Evolutionary conservation across 1,140 invertebrate species (phyloP).

Genomic region (Oryctes rhinoceros): DNA sequence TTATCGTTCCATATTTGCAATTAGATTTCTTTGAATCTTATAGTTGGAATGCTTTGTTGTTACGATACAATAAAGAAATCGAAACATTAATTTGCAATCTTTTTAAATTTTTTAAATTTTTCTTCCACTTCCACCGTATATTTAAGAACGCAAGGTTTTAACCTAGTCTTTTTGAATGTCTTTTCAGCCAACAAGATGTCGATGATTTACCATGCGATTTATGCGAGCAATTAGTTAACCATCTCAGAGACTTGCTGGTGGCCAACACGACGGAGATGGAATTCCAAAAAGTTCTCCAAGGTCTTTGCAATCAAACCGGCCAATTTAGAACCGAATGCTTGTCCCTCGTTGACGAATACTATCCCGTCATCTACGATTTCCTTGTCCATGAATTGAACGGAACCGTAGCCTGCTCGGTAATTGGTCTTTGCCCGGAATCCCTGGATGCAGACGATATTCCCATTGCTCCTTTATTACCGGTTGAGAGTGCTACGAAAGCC

Average conservation of each 20-base stretch:
- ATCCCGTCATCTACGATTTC: conserved; percentile 75
- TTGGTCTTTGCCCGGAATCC: conserved; percentile 72
- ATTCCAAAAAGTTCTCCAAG: conserved; percentile 79
- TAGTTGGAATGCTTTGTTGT: too few relatives aligned
- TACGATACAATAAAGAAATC: too few relatives aligned
- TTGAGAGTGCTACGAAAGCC: conserved; percentile 59
- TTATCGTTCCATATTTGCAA: too few relatives aligned
- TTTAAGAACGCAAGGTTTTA: too few relatives aligned
- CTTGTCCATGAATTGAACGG: conserved; percentile 75
- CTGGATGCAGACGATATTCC: conserved; percentile 58
- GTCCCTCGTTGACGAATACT: conserved; percentile 80
- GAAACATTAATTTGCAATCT: too few relatives aligned
- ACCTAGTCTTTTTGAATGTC: not conserved
- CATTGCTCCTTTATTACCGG: conserved; percentile 66
- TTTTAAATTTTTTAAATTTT: too few relatives aligned
- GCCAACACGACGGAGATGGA: conserved; percentile 87
- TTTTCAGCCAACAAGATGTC: conserved; percentile 36
- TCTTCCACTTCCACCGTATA: too few relatives aligned
- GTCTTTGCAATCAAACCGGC: conserved; percentile 82
- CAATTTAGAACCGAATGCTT: conserved; percentile 73
- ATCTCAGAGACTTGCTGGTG: conserved; percentile 80
- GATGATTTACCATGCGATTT: conserved; percentile 85
- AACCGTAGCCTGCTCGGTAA: conserved; percentile 72
- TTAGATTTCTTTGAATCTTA: too few relatives aligned
- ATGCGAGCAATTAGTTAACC: conserved; percentile 81